Conservation (phyloP, 2,113 vertebrate species). For the Phyllostomus discolor region DNA sequence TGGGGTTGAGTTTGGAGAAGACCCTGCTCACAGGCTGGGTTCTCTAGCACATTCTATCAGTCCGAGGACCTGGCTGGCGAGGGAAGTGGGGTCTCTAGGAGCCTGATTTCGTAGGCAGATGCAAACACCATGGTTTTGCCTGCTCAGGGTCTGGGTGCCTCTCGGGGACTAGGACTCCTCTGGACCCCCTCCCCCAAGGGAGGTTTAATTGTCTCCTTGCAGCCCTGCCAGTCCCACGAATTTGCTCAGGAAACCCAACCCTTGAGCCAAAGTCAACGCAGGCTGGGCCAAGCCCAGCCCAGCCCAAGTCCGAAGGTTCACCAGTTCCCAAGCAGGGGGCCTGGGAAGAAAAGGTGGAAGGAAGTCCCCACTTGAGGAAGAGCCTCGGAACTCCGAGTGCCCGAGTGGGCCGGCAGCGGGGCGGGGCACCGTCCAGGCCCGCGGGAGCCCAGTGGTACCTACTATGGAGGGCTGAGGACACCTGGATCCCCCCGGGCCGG, state of each 20-base stretch:
- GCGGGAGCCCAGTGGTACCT: accelerated
- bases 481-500: accelerated
- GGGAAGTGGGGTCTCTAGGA: too few relatives aligned
- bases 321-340: constrained; percentile 36
- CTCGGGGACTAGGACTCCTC: background rate
- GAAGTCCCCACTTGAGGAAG: background rate
- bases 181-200: background rate
- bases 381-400: background rate
- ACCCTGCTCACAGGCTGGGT: accelerated
- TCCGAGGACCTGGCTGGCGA: background rate
- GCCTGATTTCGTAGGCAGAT: background rate
- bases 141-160: background rate
- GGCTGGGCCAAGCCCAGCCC: constrained; percentile 56
- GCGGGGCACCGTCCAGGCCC: too few relatives aligned
- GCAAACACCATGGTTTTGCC: background rate
- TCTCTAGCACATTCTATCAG: accelerated
- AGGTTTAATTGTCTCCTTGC: constrained; percentile 41
- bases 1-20: background rate
- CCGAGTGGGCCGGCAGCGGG: background rate
- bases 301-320: constrained; percentile 69
- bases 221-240: constrained; percentile 27
- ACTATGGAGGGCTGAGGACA: background rate
- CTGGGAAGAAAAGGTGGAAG: constrained; percentile 37
- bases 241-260: constrained; percentile 61
- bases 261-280: constrained; percentile 62